Evolutionary conservation across 2,888 invertebrate genomes (phyloP), one percentile per base, ranked within the genome.

Genomic region (Notodonta dromedarius): DNA sequence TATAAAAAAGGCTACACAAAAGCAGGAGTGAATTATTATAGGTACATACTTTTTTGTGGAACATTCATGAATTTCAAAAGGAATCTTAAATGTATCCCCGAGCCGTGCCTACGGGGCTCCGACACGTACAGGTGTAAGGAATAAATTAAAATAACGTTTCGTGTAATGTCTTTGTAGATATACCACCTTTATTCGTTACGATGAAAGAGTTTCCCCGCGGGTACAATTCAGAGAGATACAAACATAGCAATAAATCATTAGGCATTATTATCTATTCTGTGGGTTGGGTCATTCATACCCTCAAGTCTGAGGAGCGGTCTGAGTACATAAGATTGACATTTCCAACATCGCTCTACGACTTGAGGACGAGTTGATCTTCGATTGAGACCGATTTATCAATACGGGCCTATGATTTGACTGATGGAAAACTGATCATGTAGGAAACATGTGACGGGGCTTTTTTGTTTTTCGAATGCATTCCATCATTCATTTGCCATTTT

Each of bases 61-160:
- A 46, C n/a, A n/a, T 16, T 50, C 50, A 50, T 50, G 50, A 50
- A 50, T 50, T 16, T 16, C 16, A 50, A 50, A 50, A n/a, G 50
- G 50, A 9, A 50, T 16, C 16, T 9, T 50, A 16, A 50, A 50
- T 16, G 11, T 50, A 50, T 50, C 8, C 16, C 50, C 4, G 50
- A 50, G 50, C 16, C 16, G 24, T 6, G 7, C 35, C 16, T 16
- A 14, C 16, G 16, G 11, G 8, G 5, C 0, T 4, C 7, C 50
- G 16, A 16, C 16, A 50, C 14, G 50, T 14, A 46, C 46, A 50
- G 50, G 50, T 46, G 46, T 46, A 46, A 16, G 16, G 50, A 50
- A 50, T 50, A 16, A 50, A 50, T 50, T 16, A 16, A 50, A 50
- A 46, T 13, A 46, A 50, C 50, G 16, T 16, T 16, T 8, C 50